Evolutionary conservation across 35 echinoderm and acorn worm genomes (phyloP).

Genomic region (Nesometra sesokonis): DNA sequence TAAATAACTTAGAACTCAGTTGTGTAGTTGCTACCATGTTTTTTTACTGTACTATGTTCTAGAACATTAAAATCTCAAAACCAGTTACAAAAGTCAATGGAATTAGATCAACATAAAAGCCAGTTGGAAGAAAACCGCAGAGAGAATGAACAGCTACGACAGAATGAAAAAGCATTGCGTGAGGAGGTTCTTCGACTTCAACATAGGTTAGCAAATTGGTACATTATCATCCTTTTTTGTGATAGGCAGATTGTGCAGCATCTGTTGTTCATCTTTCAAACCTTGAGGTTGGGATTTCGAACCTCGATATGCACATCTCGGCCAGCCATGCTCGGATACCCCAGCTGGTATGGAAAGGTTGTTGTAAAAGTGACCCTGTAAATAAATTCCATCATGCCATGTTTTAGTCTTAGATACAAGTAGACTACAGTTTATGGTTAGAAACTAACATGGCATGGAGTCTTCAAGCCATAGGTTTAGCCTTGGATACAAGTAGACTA

Average conservation of each 20-base stretch:
- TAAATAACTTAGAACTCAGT: no score
- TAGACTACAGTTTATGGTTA: no score
- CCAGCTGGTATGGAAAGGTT: background rate
- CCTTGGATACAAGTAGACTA: no score
- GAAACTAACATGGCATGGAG: no score
- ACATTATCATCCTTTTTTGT: conserved; percentile 16
- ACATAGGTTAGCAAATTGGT: conserved; percentile 36
- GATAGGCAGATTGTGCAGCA: background rate
- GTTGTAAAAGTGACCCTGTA: no score
- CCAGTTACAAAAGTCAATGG: background rate
- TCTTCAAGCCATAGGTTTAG: no score
- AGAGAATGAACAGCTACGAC: conserved; percentile 3
- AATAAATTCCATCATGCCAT: no score
- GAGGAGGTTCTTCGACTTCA: conserved; percentile 49
- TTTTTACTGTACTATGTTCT: background rate
- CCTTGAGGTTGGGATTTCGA: no score
- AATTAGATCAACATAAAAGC: background rate
- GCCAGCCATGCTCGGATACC: no score
- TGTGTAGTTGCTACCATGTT: background rate
- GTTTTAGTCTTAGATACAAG: no score
- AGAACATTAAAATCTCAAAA: background rate
- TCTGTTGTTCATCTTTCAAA: background rate
- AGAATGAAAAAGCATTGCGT: conserved; percentile 35
- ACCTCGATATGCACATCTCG: no score
- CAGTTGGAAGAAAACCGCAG: background rate